Percentiles rank a stretch among this genome's conserved stretches.
phyloP scores from a whole-genome alignment of 2,888 invertebrate genomes.

The Hofmannophila pseudospretella region DNA sequence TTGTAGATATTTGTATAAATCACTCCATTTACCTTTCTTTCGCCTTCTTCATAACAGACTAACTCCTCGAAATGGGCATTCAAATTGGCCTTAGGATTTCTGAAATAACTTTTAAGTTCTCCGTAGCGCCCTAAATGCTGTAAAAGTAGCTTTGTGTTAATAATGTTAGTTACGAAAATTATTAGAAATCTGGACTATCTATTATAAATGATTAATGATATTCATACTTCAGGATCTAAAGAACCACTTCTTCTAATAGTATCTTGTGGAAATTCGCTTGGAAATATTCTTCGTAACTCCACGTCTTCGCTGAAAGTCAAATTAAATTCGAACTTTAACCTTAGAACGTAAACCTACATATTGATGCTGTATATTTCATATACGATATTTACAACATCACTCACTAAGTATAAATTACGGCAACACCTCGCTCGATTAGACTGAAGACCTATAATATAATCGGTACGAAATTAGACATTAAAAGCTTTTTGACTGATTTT shows the following conservation, averaged over 20 bases:
- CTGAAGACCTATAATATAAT: conserved; percentile 33
- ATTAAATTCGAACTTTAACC: conserved; percentile 10
- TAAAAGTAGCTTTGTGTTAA: conserved; percentile 13
- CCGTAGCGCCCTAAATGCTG: conserved; percentile 62
- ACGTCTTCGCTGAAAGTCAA: conserved; percentile 56
- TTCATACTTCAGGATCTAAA: conserved; percentile 50
- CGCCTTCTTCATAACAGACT: conserved; percentile 40
- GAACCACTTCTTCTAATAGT: conserved; percentile 54
- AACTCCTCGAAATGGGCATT: conserved; percentile 67
- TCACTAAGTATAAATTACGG: conserved; percentile 64
- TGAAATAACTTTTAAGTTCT: conserved; percentile 53
- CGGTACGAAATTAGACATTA: conserved; percentile 4
- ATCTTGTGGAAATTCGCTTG: conserved; percentile 62
- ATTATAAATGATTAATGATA: neutral
- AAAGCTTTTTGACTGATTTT: conserved; percentile 7
- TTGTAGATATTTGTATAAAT: conserved; percentile 10
- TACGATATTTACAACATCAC: conserved; percentile 21
- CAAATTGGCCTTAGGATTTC: conserved; percentile 42
- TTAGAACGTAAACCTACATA: neutral
- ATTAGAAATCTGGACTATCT: neutral
- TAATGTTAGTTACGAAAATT: too few relatives aligned
- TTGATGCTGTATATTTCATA: conserved; percentile 7
- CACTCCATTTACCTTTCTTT: conserved; percentile 41
- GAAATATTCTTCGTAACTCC: conserved; percentile 61
- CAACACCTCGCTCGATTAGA: conserved; percentile 27